phyloP scores from a whole-genome alignment of 2,797 vertebrate species.

The Huso huso region DNA sequence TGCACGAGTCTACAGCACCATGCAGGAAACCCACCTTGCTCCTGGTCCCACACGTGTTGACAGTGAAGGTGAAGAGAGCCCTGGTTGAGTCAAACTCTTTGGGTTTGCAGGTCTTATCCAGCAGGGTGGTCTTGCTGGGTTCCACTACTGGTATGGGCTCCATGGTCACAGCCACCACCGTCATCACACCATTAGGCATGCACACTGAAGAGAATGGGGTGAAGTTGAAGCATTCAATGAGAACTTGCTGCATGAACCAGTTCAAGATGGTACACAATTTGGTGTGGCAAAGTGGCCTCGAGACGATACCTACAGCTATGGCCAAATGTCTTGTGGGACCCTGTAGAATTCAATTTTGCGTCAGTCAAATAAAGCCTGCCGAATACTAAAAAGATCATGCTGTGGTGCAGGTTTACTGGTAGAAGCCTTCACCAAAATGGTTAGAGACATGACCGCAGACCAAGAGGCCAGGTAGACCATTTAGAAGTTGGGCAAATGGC shows the following conservation, averaged over 20 bases:
- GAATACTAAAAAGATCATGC: too few species aligned
- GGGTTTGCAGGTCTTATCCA: conserved; percentile 50
- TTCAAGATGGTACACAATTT: too few species aligned
- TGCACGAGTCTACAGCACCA: too few species aligned
- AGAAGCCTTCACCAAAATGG: too few species aligned
- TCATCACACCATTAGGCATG: conserved; percentile 54
- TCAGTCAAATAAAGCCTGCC: too few species aligned
- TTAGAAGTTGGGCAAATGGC: not conserved
- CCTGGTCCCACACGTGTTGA: conserved; percentile 59
- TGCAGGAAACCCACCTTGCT: conserved; percentile 7
- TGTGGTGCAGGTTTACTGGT: too few species aligned
- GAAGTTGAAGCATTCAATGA: too few species aligned
- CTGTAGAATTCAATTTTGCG: too few species aligned
- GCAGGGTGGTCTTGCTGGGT: conserved; percentile 42
- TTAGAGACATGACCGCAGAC: too few species aligned
- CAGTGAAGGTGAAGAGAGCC: conserved; percentile 56
- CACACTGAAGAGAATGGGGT: conserved; percentile 44
- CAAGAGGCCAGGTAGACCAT: too few species aligned
- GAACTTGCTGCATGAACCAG: not conserved
- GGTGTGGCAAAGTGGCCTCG: too few species aligned
- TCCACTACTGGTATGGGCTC: conserved; percentile 31
- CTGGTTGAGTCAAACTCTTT: conserved; percentile 39
- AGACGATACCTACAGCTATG: not conserved
- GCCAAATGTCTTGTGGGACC: not conserved
- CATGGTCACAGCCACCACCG: conserved; percentile 46